Conservation (phyloP, 1,140 invertebrate species). For the Drosophila pseudoananassae region DNA sequence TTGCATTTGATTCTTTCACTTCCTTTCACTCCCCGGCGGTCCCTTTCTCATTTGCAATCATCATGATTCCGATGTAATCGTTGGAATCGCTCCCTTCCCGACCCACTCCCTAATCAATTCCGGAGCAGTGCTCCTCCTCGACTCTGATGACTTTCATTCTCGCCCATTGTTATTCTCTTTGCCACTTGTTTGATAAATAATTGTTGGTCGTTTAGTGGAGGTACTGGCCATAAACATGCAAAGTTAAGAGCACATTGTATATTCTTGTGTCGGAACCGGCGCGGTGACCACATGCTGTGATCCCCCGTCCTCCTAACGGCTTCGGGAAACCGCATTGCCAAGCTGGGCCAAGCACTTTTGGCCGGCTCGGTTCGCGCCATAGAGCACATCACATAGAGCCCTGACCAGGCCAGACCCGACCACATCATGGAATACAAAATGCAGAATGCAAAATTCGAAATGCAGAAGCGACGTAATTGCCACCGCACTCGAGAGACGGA, state of each 20-base stretch:
- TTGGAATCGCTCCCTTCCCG: constrained; percentile 7
- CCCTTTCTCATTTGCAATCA: constrained; percentile 31
- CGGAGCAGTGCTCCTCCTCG: neutral
- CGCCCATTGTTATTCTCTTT: constrained; percentile 36
- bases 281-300: constrained; percentile 63
- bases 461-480: constrained; percentile 71
- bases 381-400: neutral
- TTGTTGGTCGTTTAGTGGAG: constrained; percentile 61
- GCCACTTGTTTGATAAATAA: constrained; percentile 71
- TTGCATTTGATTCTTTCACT: constrained; percentile 30
- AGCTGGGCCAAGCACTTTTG: constrained; percentile 49
- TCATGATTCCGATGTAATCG: constrained; percentile 19
- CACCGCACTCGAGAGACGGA: constrained; percentile 48
- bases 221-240: constrained; percentile 57
- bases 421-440: constrained; percentile 72
- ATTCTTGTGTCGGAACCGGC: constrained; percentile 7
- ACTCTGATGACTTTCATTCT: constrained; percentile 6
- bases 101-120: constrained; percentile 20
- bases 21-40: constrained; percentile 1
- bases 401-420: constrained; percentile 25
- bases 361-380: constrained; percentile 4
- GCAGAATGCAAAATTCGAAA: constrained; percentile 53
- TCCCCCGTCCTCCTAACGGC: constrained; percentile 42
- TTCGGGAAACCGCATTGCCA: constrained; percentile 56
- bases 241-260: constrained; percentile 55